phyloP scores from a whole-genome alignment of 2,113 vertebrate genomes.

The Scomber japonicus region DNA sequence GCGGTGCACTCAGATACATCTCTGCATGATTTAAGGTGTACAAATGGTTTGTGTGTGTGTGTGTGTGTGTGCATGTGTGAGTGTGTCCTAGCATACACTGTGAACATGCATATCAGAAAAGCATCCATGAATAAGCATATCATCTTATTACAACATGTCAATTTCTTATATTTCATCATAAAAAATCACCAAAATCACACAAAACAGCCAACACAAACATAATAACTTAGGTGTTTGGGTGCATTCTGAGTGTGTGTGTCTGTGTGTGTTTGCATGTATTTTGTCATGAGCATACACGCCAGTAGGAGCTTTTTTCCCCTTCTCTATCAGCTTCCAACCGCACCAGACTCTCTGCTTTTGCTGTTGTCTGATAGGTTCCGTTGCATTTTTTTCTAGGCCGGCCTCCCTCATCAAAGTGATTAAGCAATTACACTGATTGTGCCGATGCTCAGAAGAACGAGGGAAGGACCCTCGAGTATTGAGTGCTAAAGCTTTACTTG shows the following conservation, averaged over 20 bases:
- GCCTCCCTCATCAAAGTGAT: constrained; percentile 79
- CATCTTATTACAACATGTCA: not conserved
- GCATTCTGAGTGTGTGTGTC: not conserved
- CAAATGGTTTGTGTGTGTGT: not conserved
- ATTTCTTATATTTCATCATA: not conserved
- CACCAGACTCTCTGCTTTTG: constrained; percentile 40
- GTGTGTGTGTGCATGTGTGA: not conserved
- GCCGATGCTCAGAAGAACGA: constrained; percentile 67
- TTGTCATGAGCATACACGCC: not conserved
- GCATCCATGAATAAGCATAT: too few species aligned
- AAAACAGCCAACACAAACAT: not conserved
- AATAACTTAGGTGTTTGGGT: not conserved
- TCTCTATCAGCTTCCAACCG: not conserved
- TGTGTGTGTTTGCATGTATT: constrained; percentile 6
- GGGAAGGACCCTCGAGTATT: constrained; percentile 71
- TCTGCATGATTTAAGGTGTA: not conserved
- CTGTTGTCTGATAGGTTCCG: constrained; percentile 62
- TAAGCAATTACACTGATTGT: constrained; percentile 82
- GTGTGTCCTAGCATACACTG: too few species aligned
- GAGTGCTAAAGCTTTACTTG: constrained; percentile 71
- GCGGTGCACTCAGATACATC: constrained; percentile 24
- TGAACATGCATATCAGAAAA: too few species aligned
- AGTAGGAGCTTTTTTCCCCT: not conserved
- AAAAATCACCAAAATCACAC: not conserved
- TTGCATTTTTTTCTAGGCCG: constrained; percentile 69